A percentile compares a stretch with the other conserved stretches of the same genome.
phyloP scores from a whole-genome alignment of 1,140 invertebrate species.

The Drosophila setifemur region DNA sequence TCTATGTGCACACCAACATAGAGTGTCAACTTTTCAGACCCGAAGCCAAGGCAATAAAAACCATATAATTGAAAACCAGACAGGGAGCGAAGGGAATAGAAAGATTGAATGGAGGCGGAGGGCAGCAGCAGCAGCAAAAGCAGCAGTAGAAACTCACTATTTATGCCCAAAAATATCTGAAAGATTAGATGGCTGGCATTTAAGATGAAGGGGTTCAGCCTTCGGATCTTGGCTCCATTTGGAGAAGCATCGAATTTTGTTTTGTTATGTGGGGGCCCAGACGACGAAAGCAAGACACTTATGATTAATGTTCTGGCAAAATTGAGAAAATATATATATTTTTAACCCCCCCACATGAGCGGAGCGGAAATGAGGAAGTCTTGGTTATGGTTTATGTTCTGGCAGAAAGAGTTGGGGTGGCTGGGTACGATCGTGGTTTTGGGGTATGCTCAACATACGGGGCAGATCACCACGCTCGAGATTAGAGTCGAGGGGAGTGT shows the following conservation, averaged over 20 bases:
- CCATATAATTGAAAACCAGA: conserved; percentile 71
- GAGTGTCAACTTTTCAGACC: conserved; percentile 75
- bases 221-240: conserved; percentile 11
- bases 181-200: conserved; percentile 65
- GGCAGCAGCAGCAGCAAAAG: too few relatives aligned
- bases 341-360: conserved; percentile 48
- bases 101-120: neutral
- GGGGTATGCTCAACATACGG: conserved; percentile 58
- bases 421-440: conserved; percentile 6
- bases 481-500: conserved; percentile 48
- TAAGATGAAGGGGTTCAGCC: conserved; percentile 4
- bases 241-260: conserved; percentile 30
- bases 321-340: conserved; percentile 74
- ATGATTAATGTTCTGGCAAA: conserved; percentile 79
- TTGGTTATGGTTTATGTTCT: conserved; percentile 73
- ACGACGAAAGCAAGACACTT: conserved; percentile 47
- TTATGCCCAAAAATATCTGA: conserved; percentile 62
- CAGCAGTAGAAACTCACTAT: too few relatives aligned
- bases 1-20: conserved; percentile 19
- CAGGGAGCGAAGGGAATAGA: conserved; percentile 40
- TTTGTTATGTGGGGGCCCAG: conserved; percentile 36
- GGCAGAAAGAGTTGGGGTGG: conserved; percentile 68
- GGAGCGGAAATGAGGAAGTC: conserved; percentile 73
- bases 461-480: conserved; percentile 47
- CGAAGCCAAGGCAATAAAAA: conserved; percentile 74